Conservation (phyloP, 2,888 invertebrate genomes). For the Esperia sulphurella region DNA sequence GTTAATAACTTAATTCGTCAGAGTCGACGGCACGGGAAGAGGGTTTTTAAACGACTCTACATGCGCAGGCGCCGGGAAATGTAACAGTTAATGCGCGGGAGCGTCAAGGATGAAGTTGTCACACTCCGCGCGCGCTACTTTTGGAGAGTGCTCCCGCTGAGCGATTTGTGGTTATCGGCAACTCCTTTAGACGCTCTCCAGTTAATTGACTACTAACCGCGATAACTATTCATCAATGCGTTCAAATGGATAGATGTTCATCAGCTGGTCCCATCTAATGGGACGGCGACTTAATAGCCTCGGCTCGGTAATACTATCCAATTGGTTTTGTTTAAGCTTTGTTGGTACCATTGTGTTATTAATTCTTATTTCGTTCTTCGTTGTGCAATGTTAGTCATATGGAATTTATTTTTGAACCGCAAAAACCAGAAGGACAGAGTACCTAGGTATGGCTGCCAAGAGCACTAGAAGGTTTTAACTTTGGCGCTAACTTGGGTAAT, state of each 20-base stretch:
- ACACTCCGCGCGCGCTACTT: slow-evolving; percentile 28
- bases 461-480: too few species aligned
- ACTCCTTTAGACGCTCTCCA: slow-evolving; percentile 41
- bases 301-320: background rate
- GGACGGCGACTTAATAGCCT: slow-evolving; percentile 1
- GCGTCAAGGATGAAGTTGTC: slow-evolving; percentile 46
- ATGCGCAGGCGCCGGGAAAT: slow-evolving; percentile 63
- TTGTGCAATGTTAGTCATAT: too few species aligned
- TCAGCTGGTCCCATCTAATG: slow-evolving; percentile 12
- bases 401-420: too few species aligned
- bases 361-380: too few species aligned
- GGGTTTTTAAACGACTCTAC: slow-evolving; percentile 53
- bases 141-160: slow-evolving; percentile 42
- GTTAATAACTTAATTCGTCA: slow-evolving; percentile 80
- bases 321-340: background rate
- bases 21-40: slow-evolving; percentile 66
- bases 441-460: too few species aligned
- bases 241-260: slow-evolving; percentile 23
- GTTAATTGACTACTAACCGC: slow-evolving; percentile 55
- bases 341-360: too few species aligned
- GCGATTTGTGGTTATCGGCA: slow-evolving; percentile 62
- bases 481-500: too few species aligned
- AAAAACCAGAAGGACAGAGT: too few species aligned
- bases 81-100: slow-evolving; percentile 48
- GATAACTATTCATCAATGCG: slow-evolving; percentile 45